A percentile compares a stretch with the other conserved stretches of the same genome.
Conservation (phyloP, 2,888 invertebrate genomes). For the Sicus ferrugineus region DNA sequence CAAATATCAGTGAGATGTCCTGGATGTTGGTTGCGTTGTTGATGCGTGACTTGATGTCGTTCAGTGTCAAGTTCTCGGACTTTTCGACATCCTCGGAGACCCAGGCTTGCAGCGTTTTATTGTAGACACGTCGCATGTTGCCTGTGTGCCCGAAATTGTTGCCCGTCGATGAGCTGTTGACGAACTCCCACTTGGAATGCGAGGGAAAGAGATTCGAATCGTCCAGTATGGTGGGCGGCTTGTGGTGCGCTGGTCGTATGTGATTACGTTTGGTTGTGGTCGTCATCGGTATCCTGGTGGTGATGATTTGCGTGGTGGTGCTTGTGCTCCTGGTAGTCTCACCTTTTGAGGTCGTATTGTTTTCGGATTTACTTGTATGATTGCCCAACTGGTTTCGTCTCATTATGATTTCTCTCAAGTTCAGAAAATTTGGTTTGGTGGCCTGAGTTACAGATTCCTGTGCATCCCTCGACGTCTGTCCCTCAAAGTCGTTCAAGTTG, state of each 20-base stretch:
- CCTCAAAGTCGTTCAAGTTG: not conserved
- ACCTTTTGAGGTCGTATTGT: not conserved
- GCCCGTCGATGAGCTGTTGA: constrained; percentile 65
- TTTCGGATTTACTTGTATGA: constrained; percentile 10
- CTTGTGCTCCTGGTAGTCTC: not conserved
- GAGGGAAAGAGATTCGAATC: constrained; percentile 62
- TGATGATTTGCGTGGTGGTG: not conserved
- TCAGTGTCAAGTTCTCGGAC: constrained; percentile 54
- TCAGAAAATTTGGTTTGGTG: constrained; percentile 58
- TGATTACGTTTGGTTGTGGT: constrained; percentile 47
- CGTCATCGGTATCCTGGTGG: constrained; percentile 35
- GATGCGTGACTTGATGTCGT: constrained; percentile 57
- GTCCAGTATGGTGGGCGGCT: constrained; percentile 54
- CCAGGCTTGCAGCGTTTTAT: constrained; percentile 72
- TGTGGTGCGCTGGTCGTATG: constrained; percentile 48
- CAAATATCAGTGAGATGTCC: constrained; percentile 73
- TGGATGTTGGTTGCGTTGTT: constrained; percentile 66
- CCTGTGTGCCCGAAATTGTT: constrained; percentile 51
- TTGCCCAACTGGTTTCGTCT: constrained; percentile 50
- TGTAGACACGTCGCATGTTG: constrained; percentile 69
- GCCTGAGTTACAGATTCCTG: not conserved
- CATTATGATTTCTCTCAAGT: constrained; percentile 62
- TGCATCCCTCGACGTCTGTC: not conserved
- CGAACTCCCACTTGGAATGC: constrained; percentile 69
- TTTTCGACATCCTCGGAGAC: constrained; percentile 67